Base-by-base conservation (phyloP, 1,140 invertebrate species). In the Gryon sp. region DNA sequence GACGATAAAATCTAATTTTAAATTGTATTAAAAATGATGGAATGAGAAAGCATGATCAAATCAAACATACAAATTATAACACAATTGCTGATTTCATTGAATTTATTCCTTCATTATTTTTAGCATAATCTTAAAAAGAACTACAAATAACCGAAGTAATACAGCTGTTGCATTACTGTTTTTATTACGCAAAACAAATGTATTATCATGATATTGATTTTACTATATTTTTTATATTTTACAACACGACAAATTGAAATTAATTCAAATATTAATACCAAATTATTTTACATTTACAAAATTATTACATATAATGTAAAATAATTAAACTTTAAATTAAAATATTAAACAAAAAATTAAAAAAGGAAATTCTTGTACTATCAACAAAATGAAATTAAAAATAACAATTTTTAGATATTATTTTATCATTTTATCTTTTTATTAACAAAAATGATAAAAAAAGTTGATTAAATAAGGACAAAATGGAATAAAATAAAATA, bases 91-190 rank as follows among this genome's bases (percentile, higher is more conserved):
- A 72, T 62, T n/a, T 38, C 20, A 72, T 53, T 16, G 53, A 62
- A 74, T 74, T 74, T 74, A 74, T 74, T 74, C 59, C 52, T 59
- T 41, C n/a, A n/a, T n/a, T n/a, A n/a, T 22, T 74, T 59, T 52
- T 34, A 62, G 60, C 46, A 52, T 65, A 57, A 65, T 59, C 43
- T 55, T 73, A 48, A 50, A 65, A 65, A 55, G 34, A 65, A 59
- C 52, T 73, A 73, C 69, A 73, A 65, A 12, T 50, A 73, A 65
- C 48, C 59, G 59, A 65, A 65, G 69, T 63, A 57, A 63, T 63
- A 73, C 63, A 63, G 57, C 32, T 62, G 62, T 48, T 38, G 30
- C 30, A 72, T 55, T 41, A 46, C 16, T 22, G 24, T 57, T 22
- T 18, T 15, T 9, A 40, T 18, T 24, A 24, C 0, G n/a, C n/a